Conservation (phyloP, 2,888 invertebrate species). For the Lissocephala sabroskyi region DNA sequence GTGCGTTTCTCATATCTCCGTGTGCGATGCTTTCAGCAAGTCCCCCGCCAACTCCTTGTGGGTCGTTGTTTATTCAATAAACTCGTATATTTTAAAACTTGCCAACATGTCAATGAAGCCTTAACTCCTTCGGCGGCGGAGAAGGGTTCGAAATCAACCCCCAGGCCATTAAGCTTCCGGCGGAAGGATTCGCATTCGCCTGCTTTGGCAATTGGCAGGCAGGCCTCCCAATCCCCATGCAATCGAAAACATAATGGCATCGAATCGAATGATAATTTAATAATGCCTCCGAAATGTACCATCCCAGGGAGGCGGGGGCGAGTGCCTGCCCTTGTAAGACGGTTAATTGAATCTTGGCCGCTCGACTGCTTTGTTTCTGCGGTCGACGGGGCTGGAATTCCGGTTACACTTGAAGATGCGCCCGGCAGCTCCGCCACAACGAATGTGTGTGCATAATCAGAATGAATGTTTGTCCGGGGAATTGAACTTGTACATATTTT, state of each 20-base stretch:
- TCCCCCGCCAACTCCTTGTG: constrained; percentile 11
- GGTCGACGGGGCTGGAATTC: not conserved
- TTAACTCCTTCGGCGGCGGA: too few relatives aligned
- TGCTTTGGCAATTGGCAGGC: too few relatives aligned
- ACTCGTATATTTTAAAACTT: constrained; percentile 5
- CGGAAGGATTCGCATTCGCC: constrained; percentile 29
- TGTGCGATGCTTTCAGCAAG: constrained; percentile 48
- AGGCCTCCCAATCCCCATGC: constrained; percentile 29
- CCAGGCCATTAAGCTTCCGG: constrained; percentile 45
- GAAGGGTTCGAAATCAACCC: constrained; percentile 13
- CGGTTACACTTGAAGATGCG: not conserved
- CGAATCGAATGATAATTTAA: constrained; percentile 66
- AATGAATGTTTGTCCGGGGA: constrained; percentile 69
- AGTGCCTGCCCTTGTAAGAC: constrained; percentile 35
- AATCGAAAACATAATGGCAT: constrained; percentile 60
- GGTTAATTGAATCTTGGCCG: constrained; percentile 54
- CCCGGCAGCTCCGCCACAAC: too few relatives aligned
- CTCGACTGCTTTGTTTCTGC: constrained; percentile 4
- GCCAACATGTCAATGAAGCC: not conserved
- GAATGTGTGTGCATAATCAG: constrained; percentile 62
- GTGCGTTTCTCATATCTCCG: constrained; percentile 29
- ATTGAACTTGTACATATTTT: constrained; percentile 65
- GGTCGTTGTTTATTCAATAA: too few relatives aligned
- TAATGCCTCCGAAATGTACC: constrained; percentile 53
- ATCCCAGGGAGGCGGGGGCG: too few relatives aligned